Percentiles rank a stretch among this genome's conserved stretches.
phyloP scores from a whole-genome alignment of 2,888 invertebrate species.

The Colletes collaris region DNA sequence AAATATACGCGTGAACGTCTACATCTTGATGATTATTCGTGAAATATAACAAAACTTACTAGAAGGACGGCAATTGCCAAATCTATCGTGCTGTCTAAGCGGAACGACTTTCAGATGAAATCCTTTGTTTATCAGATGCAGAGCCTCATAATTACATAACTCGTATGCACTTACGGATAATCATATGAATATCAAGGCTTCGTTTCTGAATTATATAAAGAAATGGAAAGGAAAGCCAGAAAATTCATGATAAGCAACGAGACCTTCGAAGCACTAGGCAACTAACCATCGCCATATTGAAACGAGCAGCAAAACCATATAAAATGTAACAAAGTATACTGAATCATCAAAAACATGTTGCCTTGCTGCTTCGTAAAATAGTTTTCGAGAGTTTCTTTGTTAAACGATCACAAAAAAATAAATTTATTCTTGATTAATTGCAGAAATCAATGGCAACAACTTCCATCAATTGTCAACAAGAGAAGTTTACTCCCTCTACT shows the following conservation, averaged over 20 bases:
- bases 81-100: slow-evolving; percentile 52
- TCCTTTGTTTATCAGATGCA: slow-evolving; percentile 25
- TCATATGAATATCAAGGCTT: slow-evolving; percentile 35
- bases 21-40: slow-evolving; percentile 20
- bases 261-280: slow-evolving; percentile 60
- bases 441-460: slow-evolving; percentile 18
- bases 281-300: slow-evolving; percentile 73
- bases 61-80: slow-evolving; percentile 53
- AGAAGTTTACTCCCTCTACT: slow-evolving; percentile 52
- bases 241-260: slow-evolving; percentile 64
- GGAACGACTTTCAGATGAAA: slow-evolving; percentile 31
- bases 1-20: neutral
- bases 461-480: slow-evolving; percentile 60
- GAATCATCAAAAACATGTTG: slow-evolving; percentile 34
- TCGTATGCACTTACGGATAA: slow-evolving; percentile 23
- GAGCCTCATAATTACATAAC: slow-evolving; percentile 30
- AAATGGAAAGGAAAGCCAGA: slow-evolving; percentile 39
- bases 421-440: slow-evolving; percentile 6
- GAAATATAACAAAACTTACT: slow-evolving; percentile 48
- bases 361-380: neutral
- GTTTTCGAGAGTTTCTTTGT: slow-evolving; percentile 2
- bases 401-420: neutral
- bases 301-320: slow-evolving; percentile 57
- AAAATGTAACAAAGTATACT: slow-evolving; percentile 37
- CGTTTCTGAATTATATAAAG: slow-evolving; percentile 33